Conservation (phyloP, 2,797 vertebrate genomes). For the Eulemur mongoz region DNA sequence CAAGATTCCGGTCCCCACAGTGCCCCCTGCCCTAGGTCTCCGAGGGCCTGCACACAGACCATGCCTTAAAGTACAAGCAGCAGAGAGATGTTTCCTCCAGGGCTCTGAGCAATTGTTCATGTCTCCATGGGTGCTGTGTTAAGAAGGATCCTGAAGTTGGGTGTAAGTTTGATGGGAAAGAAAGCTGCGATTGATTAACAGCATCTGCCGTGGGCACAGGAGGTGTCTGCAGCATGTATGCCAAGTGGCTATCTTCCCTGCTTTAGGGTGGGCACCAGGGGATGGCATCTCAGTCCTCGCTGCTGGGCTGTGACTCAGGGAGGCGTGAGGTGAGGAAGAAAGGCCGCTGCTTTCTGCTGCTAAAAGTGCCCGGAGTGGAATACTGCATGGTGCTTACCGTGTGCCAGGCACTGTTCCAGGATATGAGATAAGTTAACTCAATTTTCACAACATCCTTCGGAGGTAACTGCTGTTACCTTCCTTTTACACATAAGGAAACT, state of each 20-base stretch:
- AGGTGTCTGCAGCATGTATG: neutral
- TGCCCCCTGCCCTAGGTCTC: neutral
- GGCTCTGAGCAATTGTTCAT: neutral
- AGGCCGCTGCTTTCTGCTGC: neutral
- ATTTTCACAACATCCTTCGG: neutral
- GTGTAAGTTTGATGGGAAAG: neutral
- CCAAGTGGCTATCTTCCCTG: neutral
- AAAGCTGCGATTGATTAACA: neutral
- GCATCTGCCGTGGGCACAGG: neutral
- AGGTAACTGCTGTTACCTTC: neutral
- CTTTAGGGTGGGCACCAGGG: neutral
- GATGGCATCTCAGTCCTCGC: neutral
- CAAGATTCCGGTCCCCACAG: neutral
- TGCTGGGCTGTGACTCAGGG: neutral
- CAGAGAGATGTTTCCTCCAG: neutral
- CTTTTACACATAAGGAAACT: neutral
- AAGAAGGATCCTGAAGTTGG: neutral
- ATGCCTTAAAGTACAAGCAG: neutral
- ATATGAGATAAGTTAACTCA: neutral
- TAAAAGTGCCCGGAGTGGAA: neutral
- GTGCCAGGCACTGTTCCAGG: neutral
- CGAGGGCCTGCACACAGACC: neutral
- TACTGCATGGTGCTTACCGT: fast-evolving
- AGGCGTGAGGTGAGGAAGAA: fast-evolving
- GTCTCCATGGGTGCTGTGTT: fast-evolving